Evolutionary conservation across 1,140 invertebrate species (phyloP).

Genomic region (Reticulitermes speratus): DNA sequence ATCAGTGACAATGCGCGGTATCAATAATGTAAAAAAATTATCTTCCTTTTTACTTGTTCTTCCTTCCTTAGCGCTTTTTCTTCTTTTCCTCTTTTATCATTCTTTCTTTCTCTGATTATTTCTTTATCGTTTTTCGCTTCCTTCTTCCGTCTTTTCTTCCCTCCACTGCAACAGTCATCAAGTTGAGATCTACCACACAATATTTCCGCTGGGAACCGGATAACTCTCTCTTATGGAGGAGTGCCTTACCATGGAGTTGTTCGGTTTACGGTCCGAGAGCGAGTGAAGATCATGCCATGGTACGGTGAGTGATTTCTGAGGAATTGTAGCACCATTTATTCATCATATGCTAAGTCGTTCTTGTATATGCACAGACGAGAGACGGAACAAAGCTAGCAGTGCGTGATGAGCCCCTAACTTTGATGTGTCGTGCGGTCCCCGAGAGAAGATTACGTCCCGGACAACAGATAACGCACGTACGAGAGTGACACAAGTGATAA

Average conservation of each 20-base stretch:
- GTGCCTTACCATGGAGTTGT: neutral
- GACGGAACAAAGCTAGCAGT: neutral
- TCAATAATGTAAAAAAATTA: no score
- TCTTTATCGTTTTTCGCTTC: no score
- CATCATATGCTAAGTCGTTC: slow-evolving; percentile 15
- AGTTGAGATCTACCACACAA: neutral
- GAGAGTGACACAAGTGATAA: neutral
- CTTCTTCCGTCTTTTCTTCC: no score
- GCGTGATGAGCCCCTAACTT: slow-evolving; percentile 2
- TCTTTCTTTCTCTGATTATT: no score
- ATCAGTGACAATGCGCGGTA: no score
- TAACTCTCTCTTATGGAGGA: neutral
- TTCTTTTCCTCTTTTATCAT: no score
- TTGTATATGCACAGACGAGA: neutral
- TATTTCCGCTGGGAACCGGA: neutral
- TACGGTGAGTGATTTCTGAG: neutral
- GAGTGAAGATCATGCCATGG: neutral
- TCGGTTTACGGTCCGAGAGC: neutral
- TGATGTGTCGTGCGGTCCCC: neutral
- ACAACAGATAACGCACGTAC: neutral
- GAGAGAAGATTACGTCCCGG: neutral
- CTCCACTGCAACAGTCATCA: neutral
- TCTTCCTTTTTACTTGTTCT: no score
- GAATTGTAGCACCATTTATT: slow-evolving; percentile 7
- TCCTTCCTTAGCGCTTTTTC: no score